phyloP scores from a whole-genome alignment of 2,797 vertebrate species.

The Moxostoma hubbsi region DNA sequence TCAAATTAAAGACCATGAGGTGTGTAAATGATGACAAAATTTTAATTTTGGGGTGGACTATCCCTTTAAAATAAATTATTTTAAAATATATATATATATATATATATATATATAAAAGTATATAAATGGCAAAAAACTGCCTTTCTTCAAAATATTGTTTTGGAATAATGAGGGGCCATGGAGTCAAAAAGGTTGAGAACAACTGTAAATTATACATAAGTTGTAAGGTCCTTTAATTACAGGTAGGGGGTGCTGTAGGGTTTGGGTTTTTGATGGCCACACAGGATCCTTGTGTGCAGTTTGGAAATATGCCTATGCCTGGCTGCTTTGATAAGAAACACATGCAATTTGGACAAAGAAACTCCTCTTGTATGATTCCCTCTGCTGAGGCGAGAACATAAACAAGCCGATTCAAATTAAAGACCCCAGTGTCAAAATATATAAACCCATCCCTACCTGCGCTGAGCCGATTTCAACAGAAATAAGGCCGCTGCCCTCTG shows the following conservation, averaged over 20 bases:
- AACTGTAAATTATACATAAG: neutral
- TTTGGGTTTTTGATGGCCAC: slow-evolving; percentile 37
- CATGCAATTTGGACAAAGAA: slow-evolving; percentile 60
- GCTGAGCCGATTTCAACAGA: slow-evolving; percentile 52
- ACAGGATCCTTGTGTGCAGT: slow-evolving; percentile 43
- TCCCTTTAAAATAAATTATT: no score
- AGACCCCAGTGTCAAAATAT: slow-evolving; percentile 63
- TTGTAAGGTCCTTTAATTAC: slow-evolving; percentile 38
- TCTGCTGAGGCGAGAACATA: slow-evolving; percentile 61
- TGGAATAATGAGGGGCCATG: no score
- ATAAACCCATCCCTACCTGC: slow-evolving; percentile 57
- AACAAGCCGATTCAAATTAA: slow-evolving; percentile 64
- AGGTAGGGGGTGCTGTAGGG: slow-evolving; percentile 55
- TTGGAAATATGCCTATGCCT: slow-evolving; percentile 58
- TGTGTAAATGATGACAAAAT: no score
- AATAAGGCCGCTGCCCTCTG: slow-evolving; percentile 43
- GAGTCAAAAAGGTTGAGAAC: no score
- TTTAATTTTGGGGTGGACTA: no score
- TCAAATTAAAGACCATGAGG: no score
- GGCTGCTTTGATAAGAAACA: slow-evolving; percentile 64
- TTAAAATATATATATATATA: no score
- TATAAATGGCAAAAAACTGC: no score
- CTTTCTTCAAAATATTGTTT: no score
- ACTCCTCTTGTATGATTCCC: slow-evolving; percentile 60
- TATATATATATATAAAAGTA: no score